Conservation (phyloP, 1,140 invertebrate genomes). For the Scylla paramamosain region DNA sequence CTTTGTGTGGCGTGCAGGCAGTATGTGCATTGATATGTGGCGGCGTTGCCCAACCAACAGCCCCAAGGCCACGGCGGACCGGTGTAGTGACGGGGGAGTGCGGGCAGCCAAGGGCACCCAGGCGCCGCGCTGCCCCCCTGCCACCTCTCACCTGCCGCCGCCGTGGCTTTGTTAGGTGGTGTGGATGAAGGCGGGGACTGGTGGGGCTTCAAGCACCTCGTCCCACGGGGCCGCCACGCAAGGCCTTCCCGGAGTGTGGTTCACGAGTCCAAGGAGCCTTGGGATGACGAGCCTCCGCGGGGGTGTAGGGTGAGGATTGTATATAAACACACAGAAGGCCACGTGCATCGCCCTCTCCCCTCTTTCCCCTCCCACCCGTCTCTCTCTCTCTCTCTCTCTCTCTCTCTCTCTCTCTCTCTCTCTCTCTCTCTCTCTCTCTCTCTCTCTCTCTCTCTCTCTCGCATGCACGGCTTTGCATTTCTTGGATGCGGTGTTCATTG, state of each 20-base stretch:
- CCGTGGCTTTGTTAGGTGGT: background rate
- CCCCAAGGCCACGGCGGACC: background rate
- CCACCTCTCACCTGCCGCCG: background rate
- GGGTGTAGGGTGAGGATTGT: background rate
- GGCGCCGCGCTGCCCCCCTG: background rate
- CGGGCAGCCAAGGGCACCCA: background rate
- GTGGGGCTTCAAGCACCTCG: too few relatives aligned
- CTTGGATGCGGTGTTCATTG: background rate
- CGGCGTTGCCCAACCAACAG: background rate
- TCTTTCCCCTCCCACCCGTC: background rate
- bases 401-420: too few relatives aligned
- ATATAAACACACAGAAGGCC: background rate
- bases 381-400: background rate
- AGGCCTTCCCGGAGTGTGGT: background rate
- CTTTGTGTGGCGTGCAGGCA: too few relatives aligned
- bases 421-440: too few relatives aligned
- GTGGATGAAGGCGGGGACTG: too few relatives aligned
- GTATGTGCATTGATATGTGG: background rate
- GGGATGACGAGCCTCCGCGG: too few relatives aligned
- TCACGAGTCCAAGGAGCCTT: background rate
- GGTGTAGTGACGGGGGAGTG: background rate
- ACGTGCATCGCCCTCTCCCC: background rate
- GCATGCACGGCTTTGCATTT: background rate
- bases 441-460: too few relatives aligned
- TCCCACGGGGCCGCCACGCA: background rate